These are phyloP conservation scores for Clepsis dumicolana DNA, from an alignment of 2,888 invertebrate species.

Conservation along the genomic window DNA sequence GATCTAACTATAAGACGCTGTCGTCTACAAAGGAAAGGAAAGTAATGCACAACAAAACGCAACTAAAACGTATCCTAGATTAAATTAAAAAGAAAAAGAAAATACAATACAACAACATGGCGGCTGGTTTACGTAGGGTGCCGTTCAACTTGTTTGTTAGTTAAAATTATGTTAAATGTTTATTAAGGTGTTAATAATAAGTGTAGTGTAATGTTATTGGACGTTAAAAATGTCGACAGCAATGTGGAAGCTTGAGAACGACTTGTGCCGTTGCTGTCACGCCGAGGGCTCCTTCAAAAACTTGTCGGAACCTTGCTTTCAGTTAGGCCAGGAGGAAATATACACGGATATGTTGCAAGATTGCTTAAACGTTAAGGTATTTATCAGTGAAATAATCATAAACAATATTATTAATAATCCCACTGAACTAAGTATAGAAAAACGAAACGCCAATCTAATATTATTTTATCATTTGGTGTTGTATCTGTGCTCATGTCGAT, in stretches of 20 bases:
- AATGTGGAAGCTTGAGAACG: conserved; percentile 63
- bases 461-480: too few relatives aligned
- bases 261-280: conserved; percentile 76
- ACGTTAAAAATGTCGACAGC: conserved; percentile 60
- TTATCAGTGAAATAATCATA: neutral
- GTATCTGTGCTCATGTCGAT: too few relatives aligned
- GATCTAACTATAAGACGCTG: too few relatives aligned
- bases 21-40: too few relatives aligned
- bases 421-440: neutral
- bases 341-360: conserved; percentile 67
- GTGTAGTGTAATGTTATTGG: conserved; percentile 42
- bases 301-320: conserved; percentile 56
- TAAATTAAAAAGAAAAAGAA: conserved; percentile 7
- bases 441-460: neutral
- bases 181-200: conserved; percentile 12
- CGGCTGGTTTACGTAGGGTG: conserved; percentile 26
- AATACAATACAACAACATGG: conserved; percentile 42
- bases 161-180: conserved; percentile 19
- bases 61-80: neutral
- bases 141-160: conserved; percentile 17
- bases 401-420: neutral
- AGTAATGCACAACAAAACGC: too few relatives aligned
- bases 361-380: conserved; percentile 64
- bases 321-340: conserved; percentile 55
- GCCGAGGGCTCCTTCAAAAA: conserved; percentile 67